phyloP scores from a whole-genome alignment of 1,140 invertebrate genomes.

The Caenorhabditis remanei region DNA sequence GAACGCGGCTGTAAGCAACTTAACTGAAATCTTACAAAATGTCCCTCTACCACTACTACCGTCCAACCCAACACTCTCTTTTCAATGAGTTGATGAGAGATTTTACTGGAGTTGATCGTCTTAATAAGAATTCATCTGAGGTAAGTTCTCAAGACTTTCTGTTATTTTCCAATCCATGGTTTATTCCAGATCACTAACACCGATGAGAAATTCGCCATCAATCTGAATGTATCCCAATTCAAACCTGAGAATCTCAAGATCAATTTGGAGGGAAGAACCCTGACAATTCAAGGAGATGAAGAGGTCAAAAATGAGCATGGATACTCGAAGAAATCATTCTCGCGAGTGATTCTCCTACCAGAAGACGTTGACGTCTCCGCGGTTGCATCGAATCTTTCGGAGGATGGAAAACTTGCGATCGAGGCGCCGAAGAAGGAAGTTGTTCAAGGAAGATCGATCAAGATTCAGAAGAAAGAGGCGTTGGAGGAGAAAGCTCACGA shows the following conservation, averaged over 20 bases:
- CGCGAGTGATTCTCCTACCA: constrained; percentile 22
- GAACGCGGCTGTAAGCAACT: background rate
- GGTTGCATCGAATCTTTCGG: constrained; percentile 48
- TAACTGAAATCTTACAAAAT: background rate
- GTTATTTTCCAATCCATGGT: too few species aligned
- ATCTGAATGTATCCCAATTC: constrained; percentile 51
- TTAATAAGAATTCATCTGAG: constrained; percentile 2
- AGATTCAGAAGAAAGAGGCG: background rate
- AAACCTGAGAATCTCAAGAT: constrained; percentile 57
- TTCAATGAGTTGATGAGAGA: constrained; percentile 23
- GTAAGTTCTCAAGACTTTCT: constrained; percentile 10
- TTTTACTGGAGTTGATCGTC: background rate
- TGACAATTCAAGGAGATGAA: constrained; percentile 49
- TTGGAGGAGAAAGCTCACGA: background rate
- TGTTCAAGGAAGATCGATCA: constrained; percentile 35
- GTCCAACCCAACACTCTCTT: constrained; percentile 23
- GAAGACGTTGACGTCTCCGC: constrained; percentile 52
- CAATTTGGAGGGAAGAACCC: constrained; percentile 53
- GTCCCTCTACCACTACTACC: constrained; percentile 35
- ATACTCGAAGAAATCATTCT: constrained; percentile 53
- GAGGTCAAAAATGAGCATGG: constrained; percentile 46
- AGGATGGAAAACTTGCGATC: constrained; percentile 59
- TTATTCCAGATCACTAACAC: constrained; percentile 37
- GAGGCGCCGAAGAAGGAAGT: constrained; percentile 59
- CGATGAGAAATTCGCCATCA: constrained; percentile 25